These are phyloP conservation scores for Vidua macroura DNA, from an alignment of 2,113 vertebrate genomes.

Conservation along the genomic window DNA sequence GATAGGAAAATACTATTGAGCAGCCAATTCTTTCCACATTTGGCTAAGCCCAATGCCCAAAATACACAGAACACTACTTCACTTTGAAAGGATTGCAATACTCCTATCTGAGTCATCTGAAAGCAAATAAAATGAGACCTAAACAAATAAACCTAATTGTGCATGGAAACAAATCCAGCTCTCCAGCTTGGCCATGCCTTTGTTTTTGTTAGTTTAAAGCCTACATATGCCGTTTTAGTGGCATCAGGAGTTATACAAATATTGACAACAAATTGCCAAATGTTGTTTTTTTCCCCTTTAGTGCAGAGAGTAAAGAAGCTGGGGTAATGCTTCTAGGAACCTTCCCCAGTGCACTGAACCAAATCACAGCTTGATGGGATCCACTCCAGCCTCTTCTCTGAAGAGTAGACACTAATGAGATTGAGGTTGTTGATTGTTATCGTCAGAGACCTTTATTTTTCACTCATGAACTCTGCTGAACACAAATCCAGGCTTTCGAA, in stretches of 20 bases:
- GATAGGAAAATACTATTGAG: slow-evolving; percentile 72
- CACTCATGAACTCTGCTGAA: background rate
- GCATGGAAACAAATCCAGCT: slow-evolving; percentile 70
- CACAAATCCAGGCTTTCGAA: slow-evolving; percentile 38
- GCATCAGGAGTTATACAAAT: slow-evolving; percentile 71
- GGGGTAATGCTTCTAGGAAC: slow-evolving; percentile 59
- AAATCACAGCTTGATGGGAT: slow-evolving; percentile 42
- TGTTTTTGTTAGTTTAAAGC: slow-evolving; percentile 75
- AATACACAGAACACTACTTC: slow-evolving; percentile 74
- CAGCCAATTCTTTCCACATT: slow-evolving; percentile 74
- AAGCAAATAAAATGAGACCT: slow-evolving; percentile 81
- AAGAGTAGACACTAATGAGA: slow-evolving; percentile 25
- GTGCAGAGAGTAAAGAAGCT: slow-evolving; percentile 27
- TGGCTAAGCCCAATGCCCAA: slow-evolving; percentile 65
- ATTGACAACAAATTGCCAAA: slow-evolving; percentile 75
- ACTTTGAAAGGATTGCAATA: slow-evolving; percentile 75
- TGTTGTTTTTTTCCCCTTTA: slow-evolving; percentile 45
- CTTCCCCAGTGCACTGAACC: slow-evolving; percentile 28
- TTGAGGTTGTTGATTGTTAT: slow-evolving; percentile 24
- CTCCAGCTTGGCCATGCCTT: slow-evolving; percentile 69
- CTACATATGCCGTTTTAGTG: slow-evolving; percentile 68
- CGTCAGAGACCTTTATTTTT: slow-evolving; percentile 24
- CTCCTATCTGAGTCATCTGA: slow-evolving; percentile 79
- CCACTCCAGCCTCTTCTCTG: slow-evolving; percentile 36
- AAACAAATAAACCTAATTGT: slow-evolving; percentile 82